These are phyloP conservation scores for Monopterus albus DNA, from an alignment of 2,113 vertebrate species.

Conservation along the genomic window DNA sequence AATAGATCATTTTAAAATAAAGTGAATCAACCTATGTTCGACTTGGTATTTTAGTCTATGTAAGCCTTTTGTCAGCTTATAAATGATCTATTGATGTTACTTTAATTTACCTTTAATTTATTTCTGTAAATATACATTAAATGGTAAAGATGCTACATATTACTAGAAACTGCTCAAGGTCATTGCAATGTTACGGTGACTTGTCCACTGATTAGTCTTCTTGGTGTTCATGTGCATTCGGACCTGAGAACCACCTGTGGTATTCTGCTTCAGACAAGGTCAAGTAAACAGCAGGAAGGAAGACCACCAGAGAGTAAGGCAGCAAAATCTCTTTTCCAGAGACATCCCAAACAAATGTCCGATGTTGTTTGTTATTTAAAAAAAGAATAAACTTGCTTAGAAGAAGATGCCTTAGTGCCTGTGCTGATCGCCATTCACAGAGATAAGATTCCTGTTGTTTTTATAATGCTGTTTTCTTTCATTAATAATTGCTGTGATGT, in stretches of 20 bases:
- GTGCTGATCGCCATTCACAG: no score
- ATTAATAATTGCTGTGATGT: no score
- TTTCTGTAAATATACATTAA: background rate
- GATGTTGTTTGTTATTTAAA: constrained; percentile 27
- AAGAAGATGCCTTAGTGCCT: no score
- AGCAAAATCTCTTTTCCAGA: constrained; percentile 45
- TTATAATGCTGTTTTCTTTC: no score
- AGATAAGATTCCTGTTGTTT: no score
- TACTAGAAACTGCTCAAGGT: background rate
- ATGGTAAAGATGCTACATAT: no score
- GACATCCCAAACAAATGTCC: constrained; percentile 31
- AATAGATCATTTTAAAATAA: background rate
- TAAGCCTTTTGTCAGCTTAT: no score
- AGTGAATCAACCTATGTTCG: no score
- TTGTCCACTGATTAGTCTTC: constrained; percentile 3
- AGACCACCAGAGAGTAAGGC: constrained; percentile 35
- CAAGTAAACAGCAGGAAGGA: constrained; percentile 54
- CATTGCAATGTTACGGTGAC: background rate
- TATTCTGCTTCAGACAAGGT: constrained; percentile 12
- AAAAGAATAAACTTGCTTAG: background rate
- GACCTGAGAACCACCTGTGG: constrained; percentile 30
- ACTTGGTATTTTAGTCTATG: no score
- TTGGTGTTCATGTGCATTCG: constrained; percentile 1
- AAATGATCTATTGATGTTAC: no score
- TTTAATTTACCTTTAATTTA: no score